Evolutionary conservation across 23 tunicate genomes (phyloP).

Genomic region (Phallusia fumigata): DNA sequence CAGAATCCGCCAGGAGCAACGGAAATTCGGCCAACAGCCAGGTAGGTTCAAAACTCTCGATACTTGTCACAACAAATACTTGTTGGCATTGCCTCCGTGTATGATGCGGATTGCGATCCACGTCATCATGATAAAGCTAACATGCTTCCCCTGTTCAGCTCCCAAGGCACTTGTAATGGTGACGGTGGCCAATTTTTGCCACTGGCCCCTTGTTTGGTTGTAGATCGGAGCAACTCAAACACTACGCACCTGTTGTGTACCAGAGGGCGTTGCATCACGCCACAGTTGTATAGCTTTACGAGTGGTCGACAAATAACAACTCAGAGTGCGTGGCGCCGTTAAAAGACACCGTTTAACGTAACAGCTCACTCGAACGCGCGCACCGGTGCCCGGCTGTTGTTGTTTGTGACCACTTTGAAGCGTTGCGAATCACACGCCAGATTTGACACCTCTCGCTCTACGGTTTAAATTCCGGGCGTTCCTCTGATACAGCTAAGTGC

Average conservation of each 20-base stretch:
- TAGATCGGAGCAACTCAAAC: neutral
- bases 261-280: neutral
- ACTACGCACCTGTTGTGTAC: neutral
- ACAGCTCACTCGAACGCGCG: neutral
- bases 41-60: neutral
- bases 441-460: neutral
- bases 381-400: neutral
- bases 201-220: neutral
- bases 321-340: neutral
- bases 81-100: neutral
- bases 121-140: neutral
- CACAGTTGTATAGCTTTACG: neutral
- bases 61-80: no score
- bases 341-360: constrained; percentile 1
- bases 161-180: neutral
- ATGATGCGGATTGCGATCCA: no score
- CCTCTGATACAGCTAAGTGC: neutral
- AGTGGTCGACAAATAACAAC: constrained; percentile 15
- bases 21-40: neutral
- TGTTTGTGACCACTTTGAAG: neutral
- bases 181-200: neutral
- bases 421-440: neutral
- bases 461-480: neutral
- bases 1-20: neutral
- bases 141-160: neutral